These are phyloP conservation scores for Cloeon dipterum DNA, from an alignment of 2,888 invertebrate species.

Conservation along the genomic window DNA sequence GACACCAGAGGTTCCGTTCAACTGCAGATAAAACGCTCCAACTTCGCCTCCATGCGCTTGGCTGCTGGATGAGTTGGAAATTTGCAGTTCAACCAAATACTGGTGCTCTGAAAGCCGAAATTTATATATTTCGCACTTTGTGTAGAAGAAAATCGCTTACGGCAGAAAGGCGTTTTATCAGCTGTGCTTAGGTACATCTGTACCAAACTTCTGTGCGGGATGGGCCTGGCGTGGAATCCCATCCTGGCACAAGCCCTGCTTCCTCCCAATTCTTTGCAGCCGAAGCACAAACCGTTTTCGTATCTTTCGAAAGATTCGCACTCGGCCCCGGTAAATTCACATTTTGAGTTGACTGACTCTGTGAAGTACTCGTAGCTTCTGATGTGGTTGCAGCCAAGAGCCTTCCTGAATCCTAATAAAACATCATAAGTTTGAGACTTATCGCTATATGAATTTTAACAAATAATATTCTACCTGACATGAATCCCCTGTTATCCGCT, in stretches of 20 bases:
- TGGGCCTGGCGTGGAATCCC: constrained; percentile 14
- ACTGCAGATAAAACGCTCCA: constrained; percentile 40
- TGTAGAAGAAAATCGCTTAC: constrained; percentile 27
- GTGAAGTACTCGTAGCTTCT: constrained; percentile 62
- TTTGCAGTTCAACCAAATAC: constrained; percentile 47
- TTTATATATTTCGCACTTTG: neutral
- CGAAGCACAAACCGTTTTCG: constrained; percentile 41
- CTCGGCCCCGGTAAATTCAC: constrained; percentile 53
- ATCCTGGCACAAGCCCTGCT: constrained; percentile 14
- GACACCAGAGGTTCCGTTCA: constrained; percentile 15
- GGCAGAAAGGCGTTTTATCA: constrained; percentile 45
- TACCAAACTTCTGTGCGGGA: constrained; percentile 23
- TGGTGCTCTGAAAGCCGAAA: constrained; percentile 38
- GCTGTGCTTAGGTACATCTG: constrained; percentile 52
- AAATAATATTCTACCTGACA: no score
- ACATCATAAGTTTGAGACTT: constrained; percentile 3
- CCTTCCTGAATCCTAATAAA: constrained; percentile 32
- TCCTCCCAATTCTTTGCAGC: constrained; percentile 23
- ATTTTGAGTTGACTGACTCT: constrained; percentile 56
- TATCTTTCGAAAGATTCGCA: constrained; percentile 60
- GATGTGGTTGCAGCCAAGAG: constrained; percentile 70
- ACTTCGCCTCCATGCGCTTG: constrained; percentile 52
- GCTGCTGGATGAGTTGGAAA: constrained; percentile 50
- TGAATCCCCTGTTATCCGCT: no score
- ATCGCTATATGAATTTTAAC: no score